phyloP scores from a whole-genome alignment of 92 coral and sea anemone species.

The Porites lobata region DNA sequence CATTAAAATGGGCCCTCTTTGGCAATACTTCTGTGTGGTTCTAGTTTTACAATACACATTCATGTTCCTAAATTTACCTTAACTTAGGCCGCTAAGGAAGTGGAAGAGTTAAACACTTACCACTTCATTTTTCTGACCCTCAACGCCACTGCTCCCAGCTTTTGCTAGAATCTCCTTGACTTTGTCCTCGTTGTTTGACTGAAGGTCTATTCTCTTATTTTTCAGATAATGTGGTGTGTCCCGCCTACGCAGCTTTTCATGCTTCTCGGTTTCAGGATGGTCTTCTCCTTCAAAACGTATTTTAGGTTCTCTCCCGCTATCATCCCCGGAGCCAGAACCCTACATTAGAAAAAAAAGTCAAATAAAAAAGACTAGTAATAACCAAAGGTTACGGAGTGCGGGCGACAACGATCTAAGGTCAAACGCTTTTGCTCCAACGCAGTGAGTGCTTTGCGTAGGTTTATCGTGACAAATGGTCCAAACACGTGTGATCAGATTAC shows the following conservation, averaged over 20 bases:
- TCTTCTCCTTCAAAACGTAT: slow-evolving; percentile 96
- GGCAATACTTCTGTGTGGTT: too few relatives aligned
- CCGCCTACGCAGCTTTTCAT: slow-evolving; percentile 83
- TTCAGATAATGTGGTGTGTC: slow-evolving; percentile 98
- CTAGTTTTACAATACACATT: too few relatives aligned
- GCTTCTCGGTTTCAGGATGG: slow-evolving; percentile 88
- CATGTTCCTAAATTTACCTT: too few relatives aligned
- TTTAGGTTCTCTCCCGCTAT: slow-evolving; percentile 76
- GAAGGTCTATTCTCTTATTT: slow-evolving; percentile 87
- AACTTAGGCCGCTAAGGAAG: too few relatives aligned
- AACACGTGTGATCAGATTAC: too few relatives aligned
- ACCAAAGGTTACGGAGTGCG: too few relatives aligned
- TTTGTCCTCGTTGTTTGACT: slow-evolving; percentile 85
- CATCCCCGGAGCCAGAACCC: slow-evolving; percentile 67
- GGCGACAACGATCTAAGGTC: too few relatives aligned
- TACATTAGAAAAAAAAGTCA: neutral
- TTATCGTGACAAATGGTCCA: too few relatives aligned
- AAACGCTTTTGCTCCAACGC: too few relatives aligned
- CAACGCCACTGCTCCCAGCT: slow-evolving; percentile 70
- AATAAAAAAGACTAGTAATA: too few relatives aligned
- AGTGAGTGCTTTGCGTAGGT: too few relatives aligned
- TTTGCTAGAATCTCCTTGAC: slow-evolving; percentile 95
- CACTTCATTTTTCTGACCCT: slow-evolving; percentile 43
- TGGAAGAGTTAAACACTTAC: slow-evolving; percentile 18
- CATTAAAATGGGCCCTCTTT: too few relatives aligned